Evolutionary conservation across 2,888 invertebrate species (phyloP), one percentile per base, ranked within the genome.

Genomic region (Camptogramma bilineatum): DNA sequence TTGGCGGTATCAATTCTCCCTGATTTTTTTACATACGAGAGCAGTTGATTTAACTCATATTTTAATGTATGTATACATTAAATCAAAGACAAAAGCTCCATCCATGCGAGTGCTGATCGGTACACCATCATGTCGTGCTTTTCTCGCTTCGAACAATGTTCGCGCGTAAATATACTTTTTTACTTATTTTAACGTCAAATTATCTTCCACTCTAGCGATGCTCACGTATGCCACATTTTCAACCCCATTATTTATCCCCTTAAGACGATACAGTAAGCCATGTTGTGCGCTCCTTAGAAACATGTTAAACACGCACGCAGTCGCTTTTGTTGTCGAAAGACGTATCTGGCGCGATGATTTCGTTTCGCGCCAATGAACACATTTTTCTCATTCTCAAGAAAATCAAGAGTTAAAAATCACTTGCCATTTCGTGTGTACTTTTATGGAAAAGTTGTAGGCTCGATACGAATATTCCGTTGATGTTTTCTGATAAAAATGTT

Each of bases 291-390:
- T 81, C 81, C 83, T 85, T 80, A 85, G 83, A 84, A 87, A 87
- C 86, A 87, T 87, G 88, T 90, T 83, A 85, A 88, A 86, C 86
- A 85, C 84, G 84, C 84, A 83, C 82, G 77, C 73, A 73, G 79
- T 4, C 24, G 84, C 85, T 86, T 88, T 90, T 87, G 87, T 87
- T 87, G 83, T 82, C 83, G 82, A 82, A 79, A 84, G 86, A 87
- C 85, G 86, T 86, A 87, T 88, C 86, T 86, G 83, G 80, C 71
- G 84, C 81, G 86, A 86, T 87, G 87, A 89, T 90, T 90, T 86
- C 79, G 79, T 87, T 87, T 83, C 88, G 81, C 86, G 67, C 84
- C 88, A 86, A 85, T 86, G 87, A 90, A 86, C 86, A 86, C 86
- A 86, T 88, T 89, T 87, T 87, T 85, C 82, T 80, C 81, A 84